Percentiles rank a stretch among this genome's conserved stretches.
Conservation (phyloP, 2,113 vertebrate species). For the Perca schrenkii region DNA sequence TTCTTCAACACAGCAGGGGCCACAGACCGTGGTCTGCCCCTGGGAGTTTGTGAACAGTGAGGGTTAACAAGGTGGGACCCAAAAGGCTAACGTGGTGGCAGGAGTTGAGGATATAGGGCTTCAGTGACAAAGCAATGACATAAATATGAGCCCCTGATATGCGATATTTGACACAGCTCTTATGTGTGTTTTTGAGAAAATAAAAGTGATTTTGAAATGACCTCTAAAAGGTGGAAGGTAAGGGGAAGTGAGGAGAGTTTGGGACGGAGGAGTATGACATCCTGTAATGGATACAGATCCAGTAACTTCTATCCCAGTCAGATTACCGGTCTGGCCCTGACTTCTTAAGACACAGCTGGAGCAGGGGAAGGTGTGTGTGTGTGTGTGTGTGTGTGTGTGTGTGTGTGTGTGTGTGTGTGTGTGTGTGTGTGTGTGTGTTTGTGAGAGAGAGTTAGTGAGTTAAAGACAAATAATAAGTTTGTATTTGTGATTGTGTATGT, state of each 20-base stretch:
- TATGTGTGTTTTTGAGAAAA: background rate
- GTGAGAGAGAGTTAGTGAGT: background rate
- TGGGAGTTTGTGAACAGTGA: background rate
- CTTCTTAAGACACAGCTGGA: conserved; percentile 76
- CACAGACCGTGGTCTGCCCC: background rate
- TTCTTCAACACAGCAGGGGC: background rate
- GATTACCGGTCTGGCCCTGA: conserved; percentile 73
- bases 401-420: background rate
- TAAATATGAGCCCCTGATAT: conserved; percentile 16
- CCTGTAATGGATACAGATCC: conserved; percentile 78
- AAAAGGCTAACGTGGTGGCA: conserved; percentile 26
- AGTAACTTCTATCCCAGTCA: conserved; percentile 71
- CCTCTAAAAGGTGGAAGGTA: conserved; percentile 62
- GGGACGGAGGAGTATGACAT: conserved; percentile 63
- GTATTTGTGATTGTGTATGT: too few relatives aligned
- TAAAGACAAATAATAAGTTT: background rate
- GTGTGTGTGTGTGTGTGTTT: background rate
- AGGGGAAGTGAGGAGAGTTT: conserved; percentile 58
- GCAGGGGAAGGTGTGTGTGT: conserved; percentile 40
- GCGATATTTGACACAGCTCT: background rate
- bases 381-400: background rate
- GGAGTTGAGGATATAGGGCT: conserved; percentile 6
- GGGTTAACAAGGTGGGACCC: conserved; percentile 6
- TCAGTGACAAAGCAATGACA: conserved; percentile 39
- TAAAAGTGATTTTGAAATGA: conserved; percentile 55